These are phyloP conservation scores for Poeciliopsis presidionis DNA, from an alignment of 2,797 vertebrate genomes.

Conservation along the genomic window DNA sequence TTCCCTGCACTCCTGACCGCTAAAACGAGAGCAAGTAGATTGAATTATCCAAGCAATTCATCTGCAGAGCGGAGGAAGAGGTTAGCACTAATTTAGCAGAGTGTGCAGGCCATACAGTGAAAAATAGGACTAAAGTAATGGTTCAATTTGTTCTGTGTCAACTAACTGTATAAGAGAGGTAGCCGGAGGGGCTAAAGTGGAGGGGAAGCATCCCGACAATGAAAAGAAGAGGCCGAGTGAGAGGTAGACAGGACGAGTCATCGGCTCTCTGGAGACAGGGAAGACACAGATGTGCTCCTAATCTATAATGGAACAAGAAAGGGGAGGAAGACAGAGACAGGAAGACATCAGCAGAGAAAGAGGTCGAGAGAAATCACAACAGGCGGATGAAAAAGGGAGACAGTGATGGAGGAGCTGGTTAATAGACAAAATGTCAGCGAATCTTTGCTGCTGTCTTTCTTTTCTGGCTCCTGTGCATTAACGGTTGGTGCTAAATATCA, in stretches of 20 bases:
- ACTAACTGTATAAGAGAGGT: slow-evolving; percentile 42
- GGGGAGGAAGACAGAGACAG: neutral
- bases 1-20: slow-evolving; percentile 22
- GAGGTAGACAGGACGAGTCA: slow-evolving; percentile 25
- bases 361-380: neutral
- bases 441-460: neutral
- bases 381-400: neutral
- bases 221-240: slow-evolving; percentile 10
- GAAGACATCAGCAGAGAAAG: neutral
- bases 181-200: slow-evolving; percentile 24
- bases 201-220: slow-evolving; percentile 32
- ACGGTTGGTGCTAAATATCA: neutral
- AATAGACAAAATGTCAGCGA: slow-evolving; percentile 11
- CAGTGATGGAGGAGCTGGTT: neutral
- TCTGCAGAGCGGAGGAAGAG: slow-evolving; percentile 35
- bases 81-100: slow-evolving; percentile 38
- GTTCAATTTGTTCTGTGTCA: slow-evolving; percentile 42
- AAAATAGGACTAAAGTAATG: slow-evolving; percentile 48
- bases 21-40: slow-evolving; percentile 23
- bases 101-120: slow-evolving; percentile 29
- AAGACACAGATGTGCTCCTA: slow-evolving; percentile 38
- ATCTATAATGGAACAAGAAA: slow-evolving; percentile 56
- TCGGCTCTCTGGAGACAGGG: slow-evolving; percentile 36
- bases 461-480: neutral
- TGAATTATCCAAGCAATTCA: slow-evolving; percentile 46